phyloP scores from a whole-genome alignment of 37 sponge, comb jelly and placozoan species.

The Aphrocallistes beatrix region DNA sequence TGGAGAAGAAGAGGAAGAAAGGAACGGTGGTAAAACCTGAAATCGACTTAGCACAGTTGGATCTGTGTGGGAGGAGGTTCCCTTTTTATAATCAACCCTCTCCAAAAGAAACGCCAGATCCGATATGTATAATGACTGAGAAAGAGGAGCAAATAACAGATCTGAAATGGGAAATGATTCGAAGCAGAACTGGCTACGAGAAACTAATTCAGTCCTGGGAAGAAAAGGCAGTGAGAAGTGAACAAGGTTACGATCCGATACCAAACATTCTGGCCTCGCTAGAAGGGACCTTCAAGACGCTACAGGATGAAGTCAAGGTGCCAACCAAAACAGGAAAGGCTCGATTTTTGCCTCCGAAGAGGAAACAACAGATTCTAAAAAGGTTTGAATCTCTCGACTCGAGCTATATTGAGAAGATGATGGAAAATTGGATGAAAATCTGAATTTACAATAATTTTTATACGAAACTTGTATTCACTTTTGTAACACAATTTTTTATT shows the following conservation, averaged over 20 bases:
- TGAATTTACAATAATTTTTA: background rate
- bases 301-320: background rate
- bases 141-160: background rate
- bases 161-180: slow-evolving; percentile 1
- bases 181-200: background rate
- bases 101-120: background rate
- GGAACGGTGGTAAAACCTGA: background rate
- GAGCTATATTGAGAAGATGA: background rate
- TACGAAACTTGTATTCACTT: background rate
- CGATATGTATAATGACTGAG: no score
- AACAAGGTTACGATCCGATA: background rate
- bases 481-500: slow-evolving; percentile 3
- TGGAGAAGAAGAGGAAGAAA: background rate
- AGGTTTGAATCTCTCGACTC: background rate
- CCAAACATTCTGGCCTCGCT: background rate
- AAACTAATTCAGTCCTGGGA: background rate
- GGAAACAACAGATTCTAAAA: background rate
- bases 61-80: background rate
- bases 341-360: background rate
- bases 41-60: background rate
- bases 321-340: background rate
- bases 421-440: background rate
- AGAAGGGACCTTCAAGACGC: background rate
- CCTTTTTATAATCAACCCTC: no score
- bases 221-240: background rate